These are phyloP conservation scores for Napeogenes sylphis DNA, from an alignment of 2,888 invertebrate genomes.

Conservation along the genomic window DNA sequence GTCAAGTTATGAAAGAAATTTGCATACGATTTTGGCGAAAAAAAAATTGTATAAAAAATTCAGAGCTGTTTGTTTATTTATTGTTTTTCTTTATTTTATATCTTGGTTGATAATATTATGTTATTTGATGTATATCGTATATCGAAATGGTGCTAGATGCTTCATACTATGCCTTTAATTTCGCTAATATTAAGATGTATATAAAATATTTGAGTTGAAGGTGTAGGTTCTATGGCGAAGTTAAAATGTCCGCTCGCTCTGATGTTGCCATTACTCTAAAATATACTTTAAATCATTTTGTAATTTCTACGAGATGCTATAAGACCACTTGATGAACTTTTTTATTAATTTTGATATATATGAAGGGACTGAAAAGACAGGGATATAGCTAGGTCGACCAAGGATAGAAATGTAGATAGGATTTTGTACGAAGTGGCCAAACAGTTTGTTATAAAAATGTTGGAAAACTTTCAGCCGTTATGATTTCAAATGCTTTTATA, in stretches of 20 bases:
- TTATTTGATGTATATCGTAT: conserved; percentile 63
- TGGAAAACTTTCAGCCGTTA: conserved; percentile 44
- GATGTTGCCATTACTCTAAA: conserved; percentile 53
- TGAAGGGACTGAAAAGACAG: conserved; percentile 70
- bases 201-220: conserved; percentile 45
- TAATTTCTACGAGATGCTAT: not conserved
- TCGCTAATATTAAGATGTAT: conserved; percentile 60
- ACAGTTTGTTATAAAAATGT: conserved; percentile 53
- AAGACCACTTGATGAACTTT: not conserved
- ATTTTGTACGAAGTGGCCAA: conserved; percentile 69
- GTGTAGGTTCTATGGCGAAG: conserved; percentile 24
- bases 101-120: conserved; percentile 72
- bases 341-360: conserved; percentile 49
- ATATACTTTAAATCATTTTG: not conserved
- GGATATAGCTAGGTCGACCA: conserved; percentile 62
- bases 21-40: conserved; percentile 34
- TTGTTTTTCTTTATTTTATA: conserved; percentile 47
- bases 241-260: conserved; percentile 47
- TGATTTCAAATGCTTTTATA: conserved; percentile 1
- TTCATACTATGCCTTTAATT: conserved; percentile 59
- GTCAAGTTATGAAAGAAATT: conserved; percentile 43
- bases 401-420: conserved; percentile 57
- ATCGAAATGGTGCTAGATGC: conserved; percentile 77
- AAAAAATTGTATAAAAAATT: conserved; percentile 32
- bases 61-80: conserved; percentile 53